A percentile compares a stretch with the other conserved stretches of the same genome.
Conservation (phyloP, 2,113 vertebrate genomes). For the Microcebus tavaratra region DNA sequence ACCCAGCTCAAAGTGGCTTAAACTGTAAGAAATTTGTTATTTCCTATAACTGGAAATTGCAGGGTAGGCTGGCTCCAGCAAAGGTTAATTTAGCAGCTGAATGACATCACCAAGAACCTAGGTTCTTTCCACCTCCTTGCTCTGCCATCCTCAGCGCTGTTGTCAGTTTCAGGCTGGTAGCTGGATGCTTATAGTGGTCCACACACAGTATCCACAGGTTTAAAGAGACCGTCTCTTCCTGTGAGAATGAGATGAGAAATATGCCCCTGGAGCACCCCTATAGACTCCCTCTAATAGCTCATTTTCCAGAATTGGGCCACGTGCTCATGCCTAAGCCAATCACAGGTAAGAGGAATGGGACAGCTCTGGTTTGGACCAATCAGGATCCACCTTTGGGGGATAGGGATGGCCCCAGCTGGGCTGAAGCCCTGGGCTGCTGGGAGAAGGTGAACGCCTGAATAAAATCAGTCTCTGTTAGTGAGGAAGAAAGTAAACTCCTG, state of each 20-base stretch:
- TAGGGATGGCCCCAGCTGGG: neutral
- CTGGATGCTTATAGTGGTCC: neutral
- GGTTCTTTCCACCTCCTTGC: neutral
- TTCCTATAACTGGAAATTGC: neutral
- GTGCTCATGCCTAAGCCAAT: neutral
- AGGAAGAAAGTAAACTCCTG: neutral
- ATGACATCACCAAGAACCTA: neutral
- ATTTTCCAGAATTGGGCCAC: neutral
- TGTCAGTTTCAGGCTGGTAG: neutral
- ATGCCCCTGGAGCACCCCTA: neutral
- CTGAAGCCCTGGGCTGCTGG: neutral
- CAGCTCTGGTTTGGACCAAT: neutral
- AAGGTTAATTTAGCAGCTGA: neutral
- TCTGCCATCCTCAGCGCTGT: neutral
- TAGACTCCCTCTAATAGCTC: neutral
- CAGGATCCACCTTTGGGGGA: neutral
- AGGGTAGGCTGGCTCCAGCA: neutral
- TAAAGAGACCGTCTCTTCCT: neutral
- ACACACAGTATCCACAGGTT: neutral
- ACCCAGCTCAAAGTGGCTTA: neutral
- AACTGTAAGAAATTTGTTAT: neutral
- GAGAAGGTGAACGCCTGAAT: neutral
- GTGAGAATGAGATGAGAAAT: neutral
- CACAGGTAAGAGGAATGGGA: neutral
- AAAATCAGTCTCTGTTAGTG: neutral